A percentile compares a stretch with the other conserved stretches of the same genome.
These are phyloP conservation scores for Smittia sp. DNA, from an alignment of 2,888 invertebrate genomes.

Conservation along the genomic window DNA sequence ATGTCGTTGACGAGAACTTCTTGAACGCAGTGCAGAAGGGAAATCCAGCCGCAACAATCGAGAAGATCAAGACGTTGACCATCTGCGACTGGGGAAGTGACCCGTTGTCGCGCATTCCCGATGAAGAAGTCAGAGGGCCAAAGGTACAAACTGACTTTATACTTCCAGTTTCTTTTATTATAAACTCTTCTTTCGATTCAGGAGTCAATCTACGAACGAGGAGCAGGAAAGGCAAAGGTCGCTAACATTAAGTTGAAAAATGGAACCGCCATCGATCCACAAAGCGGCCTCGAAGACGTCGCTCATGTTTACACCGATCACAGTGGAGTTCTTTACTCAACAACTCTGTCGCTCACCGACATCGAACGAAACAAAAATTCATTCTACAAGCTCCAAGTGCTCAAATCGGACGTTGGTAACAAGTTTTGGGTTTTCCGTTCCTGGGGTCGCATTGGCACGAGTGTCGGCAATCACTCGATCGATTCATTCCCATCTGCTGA, in stretches of 20 bases:
- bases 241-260: constrained; percentile 70
- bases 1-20: constrained; percentile 76
- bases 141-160: no score
- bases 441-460: constrained; percentile 97
- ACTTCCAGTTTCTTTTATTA: neutral
- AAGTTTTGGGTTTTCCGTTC: constrained; percentile 56
- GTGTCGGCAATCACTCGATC: constrained; percentile 67
- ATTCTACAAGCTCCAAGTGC: constrained; percentile 89
- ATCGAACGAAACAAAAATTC: constrained; percentile 86
- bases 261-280: constrained; percentile 91
- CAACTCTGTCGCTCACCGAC: constrained; percentile 76
- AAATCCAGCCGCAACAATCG: constrained; percentile 22
- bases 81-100: constrained; percentile 84
- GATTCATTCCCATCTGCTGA: constrained; percentile 55
- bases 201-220: constrained; percentile 24
- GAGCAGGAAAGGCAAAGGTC: constrained; percentile 54
- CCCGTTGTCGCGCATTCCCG: constrained; percentile 56
- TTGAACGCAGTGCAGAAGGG: constrained; percentile 66
- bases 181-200: neutral
- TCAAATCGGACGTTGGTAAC: constrained; percentile 67
- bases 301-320: constrained; percentile 73
- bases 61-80: constrained; percentile 38
- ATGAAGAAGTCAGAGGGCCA: constrained; percentile 57
- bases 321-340: constrained; percentile 49
- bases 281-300: constrained; percentile 71